These are phyloP conservation scores for Etheostoma spectabile DNA, from an alignment of 2,113 vertebrate genomes.

Conservation along the genomic window DNA sequence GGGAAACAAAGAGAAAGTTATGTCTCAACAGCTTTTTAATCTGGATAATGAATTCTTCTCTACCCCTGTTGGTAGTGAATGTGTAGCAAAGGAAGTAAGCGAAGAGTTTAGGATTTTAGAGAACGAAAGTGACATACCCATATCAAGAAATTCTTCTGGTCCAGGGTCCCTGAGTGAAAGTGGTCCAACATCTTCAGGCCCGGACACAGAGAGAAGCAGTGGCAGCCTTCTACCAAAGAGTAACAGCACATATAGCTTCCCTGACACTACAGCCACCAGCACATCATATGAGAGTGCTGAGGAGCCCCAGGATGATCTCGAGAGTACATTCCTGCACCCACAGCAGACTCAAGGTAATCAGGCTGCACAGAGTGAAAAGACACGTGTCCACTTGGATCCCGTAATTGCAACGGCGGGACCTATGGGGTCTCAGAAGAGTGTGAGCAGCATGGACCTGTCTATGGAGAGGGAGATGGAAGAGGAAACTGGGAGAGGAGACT, in stretches of 20 bases:
- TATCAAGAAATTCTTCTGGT: conserved; percentile 66
- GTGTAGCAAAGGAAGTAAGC: conserved; percentile 16
- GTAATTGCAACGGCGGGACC: conserved; percentile 24
- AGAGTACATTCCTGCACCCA: conserved; percentile 42
- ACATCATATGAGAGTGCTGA: conserved; percentile 82
- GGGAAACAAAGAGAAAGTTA: conserved; percentile 34
- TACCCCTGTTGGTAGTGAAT: background rate
- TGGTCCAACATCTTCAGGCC: conserved; percentile 64
- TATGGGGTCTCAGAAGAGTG: conserved; percentile 69
- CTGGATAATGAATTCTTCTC: conserved; percentile 15
- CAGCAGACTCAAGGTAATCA: conserved; percentile 10
- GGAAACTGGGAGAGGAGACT: conserved; percentile 44
- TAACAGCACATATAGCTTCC: conserved; percentile 79
- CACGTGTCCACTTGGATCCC: conserved; percentile 45
- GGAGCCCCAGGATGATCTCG: conserved; percentile 74
- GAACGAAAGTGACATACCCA: conserved; percentile 24
- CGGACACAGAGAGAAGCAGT: conserved; percentile 73
- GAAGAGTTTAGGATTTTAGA: background rate
- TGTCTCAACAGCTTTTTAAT: conserved; percentile 13
- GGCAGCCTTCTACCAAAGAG: conserved; percentile 73
- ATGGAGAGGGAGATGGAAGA: conserved; percentile 54
- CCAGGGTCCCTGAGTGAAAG: conserved; percentile 68
- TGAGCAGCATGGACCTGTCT: conserved; percentile 77
- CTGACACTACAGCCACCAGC: conserved; percentile 75
- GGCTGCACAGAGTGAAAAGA: conserved; percentile 26